phyloP scores from a whole-genome alignment of 2,797 vertebrate genomes.

The Lagorchestes hirsutus region DNA sequence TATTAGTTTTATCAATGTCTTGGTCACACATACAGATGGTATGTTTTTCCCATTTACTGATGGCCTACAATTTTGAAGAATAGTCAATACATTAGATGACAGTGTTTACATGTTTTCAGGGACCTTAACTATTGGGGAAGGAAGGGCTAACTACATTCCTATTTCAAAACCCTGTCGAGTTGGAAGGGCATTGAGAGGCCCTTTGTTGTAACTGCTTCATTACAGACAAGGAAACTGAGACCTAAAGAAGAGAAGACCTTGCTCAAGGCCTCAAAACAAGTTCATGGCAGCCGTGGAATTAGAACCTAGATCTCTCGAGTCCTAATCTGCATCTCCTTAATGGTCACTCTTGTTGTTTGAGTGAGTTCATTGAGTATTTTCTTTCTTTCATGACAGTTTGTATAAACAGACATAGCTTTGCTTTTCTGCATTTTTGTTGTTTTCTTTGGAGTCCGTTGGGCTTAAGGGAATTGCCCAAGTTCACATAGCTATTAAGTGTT shows the following conservation, averaged over 20 bases:
- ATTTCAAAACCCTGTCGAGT: not conserved
- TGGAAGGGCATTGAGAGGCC: not conserved
- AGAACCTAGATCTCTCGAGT: not conserved
- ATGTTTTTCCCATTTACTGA: not conserved
- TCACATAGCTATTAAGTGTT: too few relatives aligned
- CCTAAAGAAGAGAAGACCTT: not conserved
- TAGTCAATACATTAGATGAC: not conserved
- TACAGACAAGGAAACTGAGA: not conserved
- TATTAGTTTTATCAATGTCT: not conserved
- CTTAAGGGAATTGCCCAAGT: too few relatives aligned
- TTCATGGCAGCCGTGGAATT: not conserved
- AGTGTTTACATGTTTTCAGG: not conserved
- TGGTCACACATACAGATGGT: not conserved
- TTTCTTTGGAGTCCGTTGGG: too few relatives aligned
- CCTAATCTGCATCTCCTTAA: not conserved
- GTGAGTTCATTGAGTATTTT: not conserved
- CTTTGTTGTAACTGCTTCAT: not conserved
- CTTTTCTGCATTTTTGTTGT: not conserved
- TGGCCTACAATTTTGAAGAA: not conserved
- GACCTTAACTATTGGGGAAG: not conserved
- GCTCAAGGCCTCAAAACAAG: not conserved
- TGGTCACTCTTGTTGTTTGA: conserved; percentile 31
- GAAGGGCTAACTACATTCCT: not conserved
- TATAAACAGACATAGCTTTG: not conserved
- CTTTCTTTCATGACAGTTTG: conserved; percentile 49